phyloP scores from a whole-genome alignment of 2,888 invertebrate species.

The Strigamia crassipes region DNA sequence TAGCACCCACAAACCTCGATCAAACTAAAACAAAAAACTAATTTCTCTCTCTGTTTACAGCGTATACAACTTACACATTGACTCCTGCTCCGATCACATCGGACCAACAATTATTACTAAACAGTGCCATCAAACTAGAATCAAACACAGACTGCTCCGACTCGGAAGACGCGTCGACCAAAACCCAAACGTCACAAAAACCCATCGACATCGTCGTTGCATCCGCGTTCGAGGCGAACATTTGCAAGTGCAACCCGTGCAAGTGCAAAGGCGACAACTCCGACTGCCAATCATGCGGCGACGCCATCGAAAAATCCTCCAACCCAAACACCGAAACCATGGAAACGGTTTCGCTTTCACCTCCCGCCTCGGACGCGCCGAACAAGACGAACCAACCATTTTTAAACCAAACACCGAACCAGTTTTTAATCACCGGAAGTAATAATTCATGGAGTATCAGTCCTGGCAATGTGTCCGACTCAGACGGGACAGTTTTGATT shows the following conservation, averaged over 20 bases:
- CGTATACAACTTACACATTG: neutral
- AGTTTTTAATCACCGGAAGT: neutral
- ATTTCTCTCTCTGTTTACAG: neutral
- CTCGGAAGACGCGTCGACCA: neutral
- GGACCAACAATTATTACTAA: neutral
- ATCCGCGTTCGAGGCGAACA: conserved; percentile 15
- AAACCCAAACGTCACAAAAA: neutral
- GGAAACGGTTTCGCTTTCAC: neutral
- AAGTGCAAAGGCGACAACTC: conserved; percentile 39
- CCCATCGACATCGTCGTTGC: neutral
- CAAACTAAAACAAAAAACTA: too few species aligned
- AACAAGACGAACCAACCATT: neutral
- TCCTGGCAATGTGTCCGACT: neutral
- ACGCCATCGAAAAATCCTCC: neutral
- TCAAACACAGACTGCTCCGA: neutral
- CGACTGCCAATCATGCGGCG: neutral
- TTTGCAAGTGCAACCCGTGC: conserved; percentile 44
- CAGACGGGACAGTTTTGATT: too few species aligned
- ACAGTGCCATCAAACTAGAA: neutral
- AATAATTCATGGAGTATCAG: neutral
- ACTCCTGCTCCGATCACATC: neutral
- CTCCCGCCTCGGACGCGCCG: too few species aligned
- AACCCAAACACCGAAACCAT: too few species aligned
- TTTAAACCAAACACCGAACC: neutral
- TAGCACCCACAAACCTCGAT: too few species aligned